phyloP scores from a whole-genome alignment of 2,797 vertebrate species.

The Cichlasoma orientale region DNA sequence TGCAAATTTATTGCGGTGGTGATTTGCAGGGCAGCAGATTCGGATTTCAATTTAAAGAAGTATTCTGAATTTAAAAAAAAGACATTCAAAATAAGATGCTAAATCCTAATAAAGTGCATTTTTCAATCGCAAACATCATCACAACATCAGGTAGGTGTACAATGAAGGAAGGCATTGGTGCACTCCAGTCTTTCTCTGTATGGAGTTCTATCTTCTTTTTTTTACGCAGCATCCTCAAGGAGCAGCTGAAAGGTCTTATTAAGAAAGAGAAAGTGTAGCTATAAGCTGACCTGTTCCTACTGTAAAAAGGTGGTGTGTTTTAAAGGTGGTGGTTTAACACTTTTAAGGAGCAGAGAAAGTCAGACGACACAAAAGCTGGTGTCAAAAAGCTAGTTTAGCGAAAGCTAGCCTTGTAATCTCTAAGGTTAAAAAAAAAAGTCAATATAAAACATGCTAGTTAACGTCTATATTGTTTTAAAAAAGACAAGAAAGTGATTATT shows the following conservation, averaged over 20 bases:
- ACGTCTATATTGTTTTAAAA: background rate
- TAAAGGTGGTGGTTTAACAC: background rate
- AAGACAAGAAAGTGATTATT: background rate
- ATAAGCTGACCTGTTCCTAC: background rate
- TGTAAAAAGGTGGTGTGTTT: background rate
- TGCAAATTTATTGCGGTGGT: conserved; percentile 30
- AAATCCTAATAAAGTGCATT: background rate
- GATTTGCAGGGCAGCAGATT: conserved; percentile 29
- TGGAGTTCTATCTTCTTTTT: background rate
- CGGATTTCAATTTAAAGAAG: background rate
- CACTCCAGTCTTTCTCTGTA: background rate
- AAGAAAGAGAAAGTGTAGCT: background rate
- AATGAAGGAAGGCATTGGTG: background rate
- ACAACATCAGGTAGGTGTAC: background rate
- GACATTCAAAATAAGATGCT: background rate
- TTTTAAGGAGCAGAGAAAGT: background rate
- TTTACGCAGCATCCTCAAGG: background rate
- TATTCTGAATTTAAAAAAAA: background rate
- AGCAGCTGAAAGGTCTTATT: background rate
- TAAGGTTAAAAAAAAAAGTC: background rate
- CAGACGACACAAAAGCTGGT: background rate
- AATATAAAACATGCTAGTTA: background rate
- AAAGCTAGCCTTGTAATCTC: background rate
- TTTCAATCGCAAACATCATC: conserved; percentile 24
- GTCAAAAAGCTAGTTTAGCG: background rate